phyloP scores from a whole-genome alignment of 1,140 invertebrate genomes.

The Sipha flava region DNA sequence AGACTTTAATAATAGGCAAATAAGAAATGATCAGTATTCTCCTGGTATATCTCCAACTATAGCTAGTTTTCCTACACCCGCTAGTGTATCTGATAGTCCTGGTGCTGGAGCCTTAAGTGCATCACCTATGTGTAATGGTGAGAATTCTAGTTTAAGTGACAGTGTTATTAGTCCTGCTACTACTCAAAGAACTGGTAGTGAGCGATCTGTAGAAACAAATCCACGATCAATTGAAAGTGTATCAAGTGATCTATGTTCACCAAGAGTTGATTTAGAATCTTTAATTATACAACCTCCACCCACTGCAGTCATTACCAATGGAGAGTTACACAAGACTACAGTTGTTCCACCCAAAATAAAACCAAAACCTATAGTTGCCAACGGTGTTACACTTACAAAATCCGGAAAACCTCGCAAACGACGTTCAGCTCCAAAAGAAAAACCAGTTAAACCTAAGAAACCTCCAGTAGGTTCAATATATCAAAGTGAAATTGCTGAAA shows the following conservation, averaged over 20 bases:
- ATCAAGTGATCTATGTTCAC: constrained; percentile 40
- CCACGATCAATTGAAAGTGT: constrained; percentile 38
- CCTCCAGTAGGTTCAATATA: constrained; percentile 43
- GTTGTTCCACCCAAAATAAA: neutral
- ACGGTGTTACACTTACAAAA: constrained; percentile 24
- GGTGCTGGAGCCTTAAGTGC: constrained; percentile 8
- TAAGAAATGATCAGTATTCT: constrained; percentile 22
- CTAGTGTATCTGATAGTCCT: constrained; percentile 1
- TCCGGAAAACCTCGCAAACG: constrained; percentile 26
- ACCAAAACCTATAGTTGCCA: neutral
- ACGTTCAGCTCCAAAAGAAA: constrained; percentile 30
- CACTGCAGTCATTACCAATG: neutral
- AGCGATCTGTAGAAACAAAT: constrained; percentile 34
- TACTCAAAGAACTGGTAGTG: constrained; percentile 31
- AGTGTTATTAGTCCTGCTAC: constrained; percentile 33
- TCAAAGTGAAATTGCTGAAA: constrained; percentile 52
- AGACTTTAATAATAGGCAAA: constrained; percentile 15
- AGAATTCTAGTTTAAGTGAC: constrained; percentile 35
- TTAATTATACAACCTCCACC: constrained; percentile 21
- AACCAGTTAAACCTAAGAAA: constrained; percentile 30
- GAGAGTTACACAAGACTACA: neutral
- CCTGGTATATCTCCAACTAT: constrained; percentile 25
- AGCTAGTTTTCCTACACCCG: constrained; percentile 26
- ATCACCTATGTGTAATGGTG: constrained; percentile 32
- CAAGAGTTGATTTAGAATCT: constrained; percentile 37